Conservation (phyloP, 2,113 vertebrate genomes). For the Furnarius figulus region DNA sequence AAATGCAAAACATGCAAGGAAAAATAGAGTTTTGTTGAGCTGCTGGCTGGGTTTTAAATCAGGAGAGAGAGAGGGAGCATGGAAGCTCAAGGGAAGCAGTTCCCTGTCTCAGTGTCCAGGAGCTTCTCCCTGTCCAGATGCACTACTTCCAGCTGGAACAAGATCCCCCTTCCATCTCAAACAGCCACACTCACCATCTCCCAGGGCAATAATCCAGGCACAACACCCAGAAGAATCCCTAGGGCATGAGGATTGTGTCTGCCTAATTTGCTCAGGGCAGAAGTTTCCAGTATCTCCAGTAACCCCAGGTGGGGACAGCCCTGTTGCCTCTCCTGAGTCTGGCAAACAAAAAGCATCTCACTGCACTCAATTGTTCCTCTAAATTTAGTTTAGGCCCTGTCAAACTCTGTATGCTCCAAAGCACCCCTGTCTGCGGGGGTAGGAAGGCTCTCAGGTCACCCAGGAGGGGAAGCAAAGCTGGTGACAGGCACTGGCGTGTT, state of each 20-base stretch:
- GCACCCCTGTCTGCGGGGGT: not conserved
- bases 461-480: not conserved
- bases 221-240: not conserved
- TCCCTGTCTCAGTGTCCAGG: not conserved
- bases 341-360: not conserved
- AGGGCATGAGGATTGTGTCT: not conserved
- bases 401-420: not conserved
- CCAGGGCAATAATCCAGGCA: not conserved
- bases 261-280: not conserved
- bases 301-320: not conserved
- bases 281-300: not conserved
- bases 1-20: not conserved
- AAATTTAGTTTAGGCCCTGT: not conserved
- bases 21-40: not conserved
- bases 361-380: not conserved
- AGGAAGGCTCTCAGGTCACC: too few species aligned
- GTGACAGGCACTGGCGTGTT: accelerated
- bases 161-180: not conserved
- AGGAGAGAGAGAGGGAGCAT: not conserved
- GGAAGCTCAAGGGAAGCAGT: not conserved
- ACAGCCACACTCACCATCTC: not conserved
- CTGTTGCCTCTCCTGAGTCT: not conserved
- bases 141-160: not conserved
- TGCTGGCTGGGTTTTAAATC: not conserved
- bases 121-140: not conserved